phyloP scores from a whole-genome alignment of 2,113 vertebrate genomes.

The Dipodomys merriami region DNA sequence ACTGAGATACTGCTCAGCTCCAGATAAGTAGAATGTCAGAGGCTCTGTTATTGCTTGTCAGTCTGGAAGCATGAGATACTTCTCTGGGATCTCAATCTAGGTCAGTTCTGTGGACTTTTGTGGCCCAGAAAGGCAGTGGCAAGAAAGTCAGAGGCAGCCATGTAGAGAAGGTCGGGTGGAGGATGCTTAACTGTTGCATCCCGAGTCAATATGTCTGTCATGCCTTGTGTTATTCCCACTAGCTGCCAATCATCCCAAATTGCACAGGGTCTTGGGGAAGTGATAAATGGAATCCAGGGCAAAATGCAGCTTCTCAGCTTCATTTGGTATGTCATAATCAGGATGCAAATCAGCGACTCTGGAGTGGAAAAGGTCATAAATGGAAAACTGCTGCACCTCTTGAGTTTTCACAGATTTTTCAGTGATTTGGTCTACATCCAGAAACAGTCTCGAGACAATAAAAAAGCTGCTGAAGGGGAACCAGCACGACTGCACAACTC shows the following conservation, averaged over 20 bases:
- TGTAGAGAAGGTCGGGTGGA: neutral
- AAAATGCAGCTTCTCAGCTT: neutral
- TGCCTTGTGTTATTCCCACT: neutral
- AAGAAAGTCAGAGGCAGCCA: neutral
- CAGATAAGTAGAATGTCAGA: neutral
- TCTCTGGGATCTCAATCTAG: neutral
- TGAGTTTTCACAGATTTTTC: conserved; percentile 48
- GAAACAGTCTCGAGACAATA: conserved; percentile 50
- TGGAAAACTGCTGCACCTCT: conserved; percentile 24
- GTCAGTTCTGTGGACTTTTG: no score
- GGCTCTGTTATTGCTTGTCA: neutral
- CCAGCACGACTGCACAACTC: neutral
- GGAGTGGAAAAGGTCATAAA: conserved; percentile 46
- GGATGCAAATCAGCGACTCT: conserved; percentile 20
- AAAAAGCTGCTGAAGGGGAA: conserved; percentile 48
- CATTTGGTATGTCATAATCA: conserved; percentile 7
- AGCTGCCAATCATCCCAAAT: neutral
- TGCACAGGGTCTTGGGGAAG: neutral
- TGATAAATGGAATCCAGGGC: neutral
- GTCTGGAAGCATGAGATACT: neutral
- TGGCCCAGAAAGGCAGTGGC: no score
- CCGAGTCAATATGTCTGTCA: fast-evolving
- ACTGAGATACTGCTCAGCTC: neutral
- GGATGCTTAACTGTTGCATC: neutral
- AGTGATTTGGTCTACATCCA: conserved; percentile 62